Base-by-base conservation (phyloP, 2,888 invertebrate species). In the Aphodius sticticus region DNA sequence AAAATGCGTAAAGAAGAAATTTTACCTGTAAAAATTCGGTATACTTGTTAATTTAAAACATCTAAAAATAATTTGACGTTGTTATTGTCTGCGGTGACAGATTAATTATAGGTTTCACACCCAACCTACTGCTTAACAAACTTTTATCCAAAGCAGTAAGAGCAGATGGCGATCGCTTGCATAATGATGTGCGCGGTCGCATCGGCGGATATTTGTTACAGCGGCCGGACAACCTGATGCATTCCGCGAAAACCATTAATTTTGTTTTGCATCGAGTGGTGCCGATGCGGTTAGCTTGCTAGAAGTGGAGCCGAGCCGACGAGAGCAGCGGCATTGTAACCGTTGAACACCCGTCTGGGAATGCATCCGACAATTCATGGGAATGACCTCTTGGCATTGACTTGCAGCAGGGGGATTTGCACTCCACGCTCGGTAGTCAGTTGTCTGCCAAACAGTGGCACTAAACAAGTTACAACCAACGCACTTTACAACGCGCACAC, bases 341-440 rank as follows among this genome's bases (percentile, higher is more conserved):
- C 71, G 26, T 16, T 26, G 26, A 70, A 70, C 16, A 70, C 53
- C 26, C 69, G 76, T 76, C 76, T 76, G 76, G 76, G 76, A 76
- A 76, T 76, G 76, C 76, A 76, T 69, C 26, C 53, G 16, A 35
- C 36, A 16, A 16, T 26, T 82, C 76, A 83, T 84, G 85, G 84
- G 85, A 85, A 86, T 85, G 85, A 86, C 85, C 85, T 82, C 81
- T 77, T 84, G 85, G 84, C 84, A 84, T 85, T 85, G 84, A 84
- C 81, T 82, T 71, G 71, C 16, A 71, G 71, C 16, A 71, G 71
- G 53, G 53, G 53, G 53, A 53, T 12, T 53, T 53, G 53, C 53
- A 53, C 53, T 53, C 53, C 53, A 53, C 53, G 53, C 53, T 53
- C 53, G 53, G 53, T 53, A 53, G 53, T 53, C 53, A 12, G 12